Evolutionary conservation across 2,888 invertebrate species (phyloP), one percentile per base, ranked within the genome.

Genomic region (Spodoptera picta): DNA sequence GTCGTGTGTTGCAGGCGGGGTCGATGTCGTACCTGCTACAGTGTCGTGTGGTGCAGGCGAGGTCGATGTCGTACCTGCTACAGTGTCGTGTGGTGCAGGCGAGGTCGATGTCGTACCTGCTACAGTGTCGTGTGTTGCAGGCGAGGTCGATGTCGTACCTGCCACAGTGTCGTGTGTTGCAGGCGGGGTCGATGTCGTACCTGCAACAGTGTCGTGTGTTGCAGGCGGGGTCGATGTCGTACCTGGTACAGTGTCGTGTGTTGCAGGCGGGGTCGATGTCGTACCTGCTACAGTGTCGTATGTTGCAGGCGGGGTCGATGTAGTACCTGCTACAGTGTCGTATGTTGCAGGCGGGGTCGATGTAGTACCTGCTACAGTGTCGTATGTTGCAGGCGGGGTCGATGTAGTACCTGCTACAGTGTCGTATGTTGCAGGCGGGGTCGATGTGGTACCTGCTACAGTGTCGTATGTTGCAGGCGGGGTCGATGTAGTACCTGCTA

Each of bases 171-270:
- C 19, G 19, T 19, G 1, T 19, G 19, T 19, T 19, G 71, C 99
- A 50, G 99, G 99, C 57, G 98, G 98, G 51, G 98, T 98, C 2
- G 97, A 98, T 86, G 98, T 99, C 87, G 95, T 97, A 78, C 69
- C 72, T 81, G 68, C 78, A 80, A 65, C 80, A 81, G 68, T 81
- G 19, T 1, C 19, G 19, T 19, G 1, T 19, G 19, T 19, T 19
- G 71, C 99, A 50, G 99, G 99, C 57, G 98, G 98, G 51, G 98
- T 98, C 2, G 97, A 98, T 86, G 98, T 99, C 87, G 95, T 97
- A 78, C 69, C 72, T 81, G 68, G 77, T 81, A 65, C 80, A 81
- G 68, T 81, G 19, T 19, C 19, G 19, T 19, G 1, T 19, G 19
- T 19, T 19, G 71, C 99, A 50, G 99, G 99, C 57, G 98, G 98